A percentile compares a stretch with the other conserved stretches of the same genome.
Evolutionary conservation across 1,140 invertebrate genomes (phyloP).

Genomic region (Pinna nobilis): DNA sequence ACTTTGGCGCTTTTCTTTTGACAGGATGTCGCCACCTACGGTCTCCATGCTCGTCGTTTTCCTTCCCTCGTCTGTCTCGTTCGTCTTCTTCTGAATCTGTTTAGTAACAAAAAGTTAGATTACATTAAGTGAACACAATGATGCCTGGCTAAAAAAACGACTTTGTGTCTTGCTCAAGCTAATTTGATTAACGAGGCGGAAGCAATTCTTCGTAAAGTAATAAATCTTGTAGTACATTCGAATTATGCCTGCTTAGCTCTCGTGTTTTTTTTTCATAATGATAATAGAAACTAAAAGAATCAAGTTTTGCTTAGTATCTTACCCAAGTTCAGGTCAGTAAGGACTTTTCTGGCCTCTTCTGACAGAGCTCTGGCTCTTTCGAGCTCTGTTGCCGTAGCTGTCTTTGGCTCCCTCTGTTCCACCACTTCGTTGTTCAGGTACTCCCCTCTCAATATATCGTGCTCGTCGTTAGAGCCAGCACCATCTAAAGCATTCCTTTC

Average conservation of each 20-base stretch:
- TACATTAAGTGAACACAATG: background rate
- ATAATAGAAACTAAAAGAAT: background rate
- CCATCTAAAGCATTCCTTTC: background rate
- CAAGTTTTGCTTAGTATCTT: background rate
- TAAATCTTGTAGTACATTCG: background rate
- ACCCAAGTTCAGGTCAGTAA: constrained; percentile 65
- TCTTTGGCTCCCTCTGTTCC: constrained; percentile 20
- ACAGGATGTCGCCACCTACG: constrained; percentile 45
- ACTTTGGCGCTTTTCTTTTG: constrained; percentile 69
- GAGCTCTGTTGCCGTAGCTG: constrained; percentile 42
- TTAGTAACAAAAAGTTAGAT: background rate
- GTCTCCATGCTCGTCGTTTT: constrained; percentile 21
- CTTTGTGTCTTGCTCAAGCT: background rate
- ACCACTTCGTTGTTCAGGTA: too few relatives aligned
- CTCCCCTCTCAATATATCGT: background rate
- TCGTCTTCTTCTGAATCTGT: constrained; percentile 45
- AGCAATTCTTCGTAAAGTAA: background rate
- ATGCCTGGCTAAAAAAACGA: background rate
- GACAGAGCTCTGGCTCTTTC: constrained; percentile 56
- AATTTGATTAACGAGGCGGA: too few relatives aligned
- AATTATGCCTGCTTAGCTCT: background rate
- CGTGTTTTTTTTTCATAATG: background rate
- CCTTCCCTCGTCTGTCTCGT: constrained; percentile 15
- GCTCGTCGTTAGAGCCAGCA: constrained; percentile 19
- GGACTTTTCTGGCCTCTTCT: constrained; percentile 60